These are phyloP conservation scores for Novumbra hubbsi DNA, from an alignment of 2,797 vertebrate species.

Conservation along the genomic window DNA sequence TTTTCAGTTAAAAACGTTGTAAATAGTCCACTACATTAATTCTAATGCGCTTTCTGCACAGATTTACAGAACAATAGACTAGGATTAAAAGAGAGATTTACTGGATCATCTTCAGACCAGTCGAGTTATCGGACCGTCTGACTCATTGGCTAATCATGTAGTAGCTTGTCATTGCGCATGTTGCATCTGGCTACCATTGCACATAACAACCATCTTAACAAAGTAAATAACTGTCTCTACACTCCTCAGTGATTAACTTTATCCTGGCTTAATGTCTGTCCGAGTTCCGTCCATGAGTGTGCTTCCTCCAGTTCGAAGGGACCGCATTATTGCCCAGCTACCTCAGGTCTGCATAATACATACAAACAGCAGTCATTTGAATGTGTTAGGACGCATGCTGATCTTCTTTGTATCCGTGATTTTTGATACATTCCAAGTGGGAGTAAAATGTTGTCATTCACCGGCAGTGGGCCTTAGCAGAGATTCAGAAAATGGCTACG, in stretches of 20 bases:
- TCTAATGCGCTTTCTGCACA: conserved; percentile 27
- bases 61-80: conserved; percentile 51
- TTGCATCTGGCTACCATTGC: background rate
- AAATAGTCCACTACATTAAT: background rate
- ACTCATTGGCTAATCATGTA: conserved; percentile 30
- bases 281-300: conserved; percentile 81
- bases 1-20: background rate
- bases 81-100: conserved; percentile 63
- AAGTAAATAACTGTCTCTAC: background rate
- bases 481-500: too few species aligned
- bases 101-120: conserved; percentile 24
- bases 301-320: conserved; percentile 87
- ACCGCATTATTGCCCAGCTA: conserved; percentile 85
- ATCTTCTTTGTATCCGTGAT: too few species aligned
- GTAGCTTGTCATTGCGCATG: background rate
- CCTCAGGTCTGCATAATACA: conserved; percentile 66
- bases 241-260: conserved; percentile 18
- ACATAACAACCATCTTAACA: background rate
- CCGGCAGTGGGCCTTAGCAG: too few species aligned
- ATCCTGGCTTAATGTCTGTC: conserved; percentile 55
- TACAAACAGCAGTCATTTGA: background rate
- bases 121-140: conserved; percentile 16
- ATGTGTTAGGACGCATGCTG: background rate
- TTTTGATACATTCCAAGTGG: too few species aligned
- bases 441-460: too few species aligned